These are phyloP conservation scores for Chrysotoxum bicinctum DNA, from an alignment of 2,888 invertebrate genomes.

Conservation along the genomic window DNA sequence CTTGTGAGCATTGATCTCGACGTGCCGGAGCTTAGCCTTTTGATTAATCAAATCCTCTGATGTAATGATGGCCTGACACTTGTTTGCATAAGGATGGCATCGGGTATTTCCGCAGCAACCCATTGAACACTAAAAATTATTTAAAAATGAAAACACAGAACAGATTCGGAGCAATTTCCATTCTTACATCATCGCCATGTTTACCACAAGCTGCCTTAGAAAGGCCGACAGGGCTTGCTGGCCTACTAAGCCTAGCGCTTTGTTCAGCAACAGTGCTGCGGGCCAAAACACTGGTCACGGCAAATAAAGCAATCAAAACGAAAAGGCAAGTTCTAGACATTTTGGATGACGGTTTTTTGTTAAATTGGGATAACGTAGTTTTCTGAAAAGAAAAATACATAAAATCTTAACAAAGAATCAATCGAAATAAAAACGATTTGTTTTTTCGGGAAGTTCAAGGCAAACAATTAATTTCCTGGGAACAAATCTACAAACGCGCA, in stretches of 20 bases:
- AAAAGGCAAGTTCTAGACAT: constrained; percentile 27
- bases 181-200: constrained; percentile 25
- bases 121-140: neutral
- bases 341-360: neutral
- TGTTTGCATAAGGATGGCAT: constrained; percentile 1
- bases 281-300: constrained; percentile 25
- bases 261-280: constrained; percentile 2
- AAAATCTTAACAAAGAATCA: neutral
- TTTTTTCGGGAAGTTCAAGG: neutral
- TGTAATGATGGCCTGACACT: constrained; percentile 13
- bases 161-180: neutral
- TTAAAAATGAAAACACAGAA: neutral
- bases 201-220: constrained; percentile 12
- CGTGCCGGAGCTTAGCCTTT: constrained; percentile 21
- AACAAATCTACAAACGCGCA: neutral
- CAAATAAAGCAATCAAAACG: constrained; percentile 15
- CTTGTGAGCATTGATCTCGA: constrained; percentile 33
- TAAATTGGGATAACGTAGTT: neutral
- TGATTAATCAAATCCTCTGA: neutral
- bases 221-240: neutral
- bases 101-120: constrained; percentile 1
- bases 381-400: neutral
- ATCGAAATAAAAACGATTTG: neutral
- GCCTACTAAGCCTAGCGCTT: neutral
- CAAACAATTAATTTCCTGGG: neutral